Percentiles rank a stretch among this genome's conserved stretches.
These are phyloP conservation scores for Anas platyrhynchos DNA, from an alignment of 2,113 vertebrate species.

Conservation along the genomic window DNA sequence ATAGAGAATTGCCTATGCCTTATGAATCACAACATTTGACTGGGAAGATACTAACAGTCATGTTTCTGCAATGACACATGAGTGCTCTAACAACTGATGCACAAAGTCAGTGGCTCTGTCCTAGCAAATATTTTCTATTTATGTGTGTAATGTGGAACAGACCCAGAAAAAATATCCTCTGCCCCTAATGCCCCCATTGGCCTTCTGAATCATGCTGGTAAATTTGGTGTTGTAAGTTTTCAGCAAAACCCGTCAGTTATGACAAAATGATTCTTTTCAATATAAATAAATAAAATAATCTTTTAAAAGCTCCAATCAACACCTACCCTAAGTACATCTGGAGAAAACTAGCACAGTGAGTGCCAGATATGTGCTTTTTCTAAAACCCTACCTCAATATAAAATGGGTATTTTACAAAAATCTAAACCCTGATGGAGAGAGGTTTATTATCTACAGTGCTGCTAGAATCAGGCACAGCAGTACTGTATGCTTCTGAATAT, in stretches of 20 bases:
- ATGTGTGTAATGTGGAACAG: not conserved
- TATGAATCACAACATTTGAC: not conserved
- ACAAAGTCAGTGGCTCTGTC: not conserved
- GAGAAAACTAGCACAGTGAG: not conserved
- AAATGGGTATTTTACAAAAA: constrained; percentile 28
- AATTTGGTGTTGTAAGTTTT: not conserved
- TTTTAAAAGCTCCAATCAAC: not conserved
- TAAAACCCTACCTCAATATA: not conserved
- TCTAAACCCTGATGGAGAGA: not conserved
- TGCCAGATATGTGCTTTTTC: not conserved
- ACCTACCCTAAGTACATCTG: not conserved
- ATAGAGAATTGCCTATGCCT: not conserved
- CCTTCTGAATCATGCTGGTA: not conserved
- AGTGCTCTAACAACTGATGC: not conserved
- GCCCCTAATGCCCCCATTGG: no score
- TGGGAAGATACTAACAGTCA: not conserved
- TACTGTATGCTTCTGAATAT: constrained; percentile 17
- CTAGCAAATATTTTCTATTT: not conserved
- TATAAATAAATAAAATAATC: not conserved
- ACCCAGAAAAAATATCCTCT: not conserved
- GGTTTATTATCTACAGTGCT: constrained; percentile 47
- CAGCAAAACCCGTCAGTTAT: not conserved
- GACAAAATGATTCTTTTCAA: not conserved
- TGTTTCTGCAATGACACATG: not conserved
- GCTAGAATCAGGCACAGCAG: constrained; percentile 26